Percentiles rank a stretch among this genome's conserved stretches.
Evolutionary conservation across 2,113 vertebrate species (phyloP).

Genomic region (Bubo bubo): DNA sequence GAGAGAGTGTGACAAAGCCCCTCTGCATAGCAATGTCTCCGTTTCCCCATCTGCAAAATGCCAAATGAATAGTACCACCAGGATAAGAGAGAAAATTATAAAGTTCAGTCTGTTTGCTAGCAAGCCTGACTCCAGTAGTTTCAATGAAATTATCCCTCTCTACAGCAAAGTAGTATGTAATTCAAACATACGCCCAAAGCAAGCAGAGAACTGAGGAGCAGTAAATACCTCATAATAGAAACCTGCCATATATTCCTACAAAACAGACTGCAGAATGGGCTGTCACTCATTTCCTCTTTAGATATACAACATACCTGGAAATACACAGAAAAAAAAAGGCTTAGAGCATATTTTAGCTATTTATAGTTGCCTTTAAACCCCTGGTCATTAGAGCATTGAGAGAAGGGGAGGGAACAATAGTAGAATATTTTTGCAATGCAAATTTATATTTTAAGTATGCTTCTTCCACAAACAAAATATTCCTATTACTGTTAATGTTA

Average conservation of each 20-base stretch:
- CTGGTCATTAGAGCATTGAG: not conserved
- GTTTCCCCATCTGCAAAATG: slow-evolving; percentile 13
- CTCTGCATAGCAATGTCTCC: not conserved
- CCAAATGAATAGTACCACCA: not conserved
- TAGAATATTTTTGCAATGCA: not conserved
- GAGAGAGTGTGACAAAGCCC: not conserved
- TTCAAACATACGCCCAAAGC: slow-evolving; percentile 4
- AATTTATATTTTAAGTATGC: not conserved
- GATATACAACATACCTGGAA: not conserved
- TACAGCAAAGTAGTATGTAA: not conserved
- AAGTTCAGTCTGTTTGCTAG: not conserved
- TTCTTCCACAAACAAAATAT: not conserved
- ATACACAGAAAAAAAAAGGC: not conserved
- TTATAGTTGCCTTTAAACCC: not conserved
- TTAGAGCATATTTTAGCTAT: not conserved
- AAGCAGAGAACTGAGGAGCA: not conserved
- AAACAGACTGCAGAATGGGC: not conserved
- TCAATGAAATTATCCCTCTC: slow-evolving; percentile 27
- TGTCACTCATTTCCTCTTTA: slow-evolving; percentile 10
- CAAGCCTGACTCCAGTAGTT: not conserved
- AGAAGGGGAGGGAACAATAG: not conserved
- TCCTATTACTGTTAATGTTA: not conserved
- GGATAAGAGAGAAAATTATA: slow-evolving; percentile 1
- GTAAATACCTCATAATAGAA: slow-evolving; percentile 41
- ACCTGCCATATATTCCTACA: not conserved